Conservation (phyloP, 2,113 vertebrate genomes). For the Protomyctophum bolini region DNA sequence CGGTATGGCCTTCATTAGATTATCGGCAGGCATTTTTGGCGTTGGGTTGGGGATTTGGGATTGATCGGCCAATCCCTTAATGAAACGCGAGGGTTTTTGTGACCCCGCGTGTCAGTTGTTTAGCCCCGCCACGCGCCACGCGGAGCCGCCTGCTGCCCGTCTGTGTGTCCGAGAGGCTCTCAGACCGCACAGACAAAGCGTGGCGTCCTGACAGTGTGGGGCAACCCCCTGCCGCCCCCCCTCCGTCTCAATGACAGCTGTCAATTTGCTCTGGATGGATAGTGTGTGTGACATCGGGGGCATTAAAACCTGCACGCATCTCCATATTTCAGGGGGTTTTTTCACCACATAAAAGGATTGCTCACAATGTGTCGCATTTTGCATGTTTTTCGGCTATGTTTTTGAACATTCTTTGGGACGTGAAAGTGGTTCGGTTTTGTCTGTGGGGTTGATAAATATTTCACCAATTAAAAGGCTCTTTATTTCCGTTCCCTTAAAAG, state of each 20-base stretch:
- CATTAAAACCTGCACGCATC: too few species aligned
- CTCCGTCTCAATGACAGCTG: neutral
- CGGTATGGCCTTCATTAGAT: conserved; percentile 52
- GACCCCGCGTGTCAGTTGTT: conserved; percentile 39
- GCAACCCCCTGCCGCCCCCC: neutral
- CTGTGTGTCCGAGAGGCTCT: conserved; percentile 25
- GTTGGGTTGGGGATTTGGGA: conserved; percentile 38
- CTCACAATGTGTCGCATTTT: too few species aligned
- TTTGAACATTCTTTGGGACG: too few species aligned
- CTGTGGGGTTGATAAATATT: too few species aligned
- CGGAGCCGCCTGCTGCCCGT: conserved; percentile 31
- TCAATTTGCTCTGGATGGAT: neutral
- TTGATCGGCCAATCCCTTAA: conserved; percentile 38
- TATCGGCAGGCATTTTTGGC: conserved; percentile 38
- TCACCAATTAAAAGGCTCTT: too few species aligned
- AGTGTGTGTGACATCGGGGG: neutral
- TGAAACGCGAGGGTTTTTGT: conserved; percentile 56
- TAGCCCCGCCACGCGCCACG: conserved; percentile 9
- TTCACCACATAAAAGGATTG: too few species aligned
- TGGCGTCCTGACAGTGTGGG: neutral
- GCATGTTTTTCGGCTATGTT: too few species aligned
- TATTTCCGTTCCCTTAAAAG: too few species aligned
- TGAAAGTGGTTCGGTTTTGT: too few species aligned
- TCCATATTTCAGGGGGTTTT: too few species aligned
- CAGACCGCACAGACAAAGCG: conserved; percentile 16